A percentile compares a stretch with the other conserved stretches of the same genome.
Evolutionary conservation across 2,888 invertebrate genomes (phyloP).

Genomic region (Osmoderma eremita): DNA sequence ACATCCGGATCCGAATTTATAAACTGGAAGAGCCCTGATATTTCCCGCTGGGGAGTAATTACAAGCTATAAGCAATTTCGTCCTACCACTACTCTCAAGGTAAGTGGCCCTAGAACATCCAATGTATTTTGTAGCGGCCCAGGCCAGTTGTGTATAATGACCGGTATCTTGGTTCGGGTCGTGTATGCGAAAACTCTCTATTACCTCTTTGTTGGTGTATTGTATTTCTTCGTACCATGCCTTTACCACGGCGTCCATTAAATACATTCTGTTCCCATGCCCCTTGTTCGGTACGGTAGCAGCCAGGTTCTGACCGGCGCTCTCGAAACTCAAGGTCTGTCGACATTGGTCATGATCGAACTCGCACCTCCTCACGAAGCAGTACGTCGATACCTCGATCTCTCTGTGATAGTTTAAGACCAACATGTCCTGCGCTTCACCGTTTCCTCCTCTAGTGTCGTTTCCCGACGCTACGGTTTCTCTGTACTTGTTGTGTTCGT

Average conservation of each 20-base stretch:
- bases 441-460: background rate
- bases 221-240: constrained; percentile 10
- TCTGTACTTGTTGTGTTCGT: constrained; percentile 14
- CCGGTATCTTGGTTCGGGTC: background rate
- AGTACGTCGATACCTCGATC: constrained; percentile 19
- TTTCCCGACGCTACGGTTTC: constrained; percentile 26
- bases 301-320: constrained; percentile 30
- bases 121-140: constrained; percentile 17
- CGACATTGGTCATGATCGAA: constrained; percentile 24
- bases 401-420: constrained; percentile 29
- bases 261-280: background rate
- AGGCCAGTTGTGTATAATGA: constrained; percentile 29
- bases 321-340: background rate
- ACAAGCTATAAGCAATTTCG: constrained; percentile 6
- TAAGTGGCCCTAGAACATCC: constrained; percentile 31
- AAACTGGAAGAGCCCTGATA: background rate
- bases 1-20: constrained; percentile 11
- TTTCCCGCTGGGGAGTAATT: constrained; percentile 31
- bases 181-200: background rate
- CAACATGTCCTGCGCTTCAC: constrained; percentile 23
- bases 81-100: background rate
- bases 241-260: background rate
- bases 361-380: constrained; percentile 25
- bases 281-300: background rate
- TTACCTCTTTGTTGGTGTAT: background rate